Base-by-base conservation (phyloP, 2,797 vertebrate species). In the Megalops cyprinoides region DNA sequence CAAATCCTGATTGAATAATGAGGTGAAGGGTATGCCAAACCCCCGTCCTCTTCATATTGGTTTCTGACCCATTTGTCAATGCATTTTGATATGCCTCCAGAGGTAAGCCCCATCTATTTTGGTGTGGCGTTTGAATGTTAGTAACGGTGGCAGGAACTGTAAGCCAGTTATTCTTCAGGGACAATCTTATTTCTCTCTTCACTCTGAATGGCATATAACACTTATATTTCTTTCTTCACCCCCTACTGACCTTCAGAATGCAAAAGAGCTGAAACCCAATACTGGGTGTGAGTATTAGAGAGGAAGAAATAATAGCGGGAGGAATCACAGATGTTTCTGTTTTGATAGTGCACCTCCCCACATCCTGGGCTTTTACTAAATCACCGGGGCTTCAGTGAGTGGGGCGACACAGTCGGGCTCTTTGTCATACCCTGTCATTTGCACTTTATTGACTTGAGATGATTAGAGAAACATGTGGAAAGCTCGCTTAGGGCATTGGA, bases 391-490 rank as follows among this genome's bases (percentile, higher is more conserved):
- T 25, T 49, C 56, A 44, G 71, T 10, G 12, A 80, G 42, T 18
- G 69, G 55, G n/a, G n/a, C 37, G 39, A 46, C 37, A 42, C 37
- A 25, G 39, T 5, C 34, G 23, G 73, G 79, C 67, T 23, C 39
- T 80, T 60, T 80, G 39, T 25, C 58, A 67, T 18, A 49, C 31
- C 55, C 62, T 73, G 42, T 80, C 78, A 76, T 85, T 81, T 78
- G 75, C 80, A 81, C 76, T 80, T 58, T 73, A 76, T 79, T 82
- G 82, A 56, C 23, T 76, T 46, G 28, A 80, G 65, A 73, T 78
- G 84, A 83, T 74, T 74, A 73, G 28, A 79, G 55, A 85, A 84
- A 84, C 81, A 80, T 83, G 60, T 82, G 77, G 82, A 34, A 49
- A 12, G 18, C 10, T 39, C 51, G 9, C n/a, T 62, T 67, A 12